These are phyloP conservation scores for Deroplatys truncata DNA, from an alignment of 2,888 invertebrate species.

Conservation along the genomic window DNA sequence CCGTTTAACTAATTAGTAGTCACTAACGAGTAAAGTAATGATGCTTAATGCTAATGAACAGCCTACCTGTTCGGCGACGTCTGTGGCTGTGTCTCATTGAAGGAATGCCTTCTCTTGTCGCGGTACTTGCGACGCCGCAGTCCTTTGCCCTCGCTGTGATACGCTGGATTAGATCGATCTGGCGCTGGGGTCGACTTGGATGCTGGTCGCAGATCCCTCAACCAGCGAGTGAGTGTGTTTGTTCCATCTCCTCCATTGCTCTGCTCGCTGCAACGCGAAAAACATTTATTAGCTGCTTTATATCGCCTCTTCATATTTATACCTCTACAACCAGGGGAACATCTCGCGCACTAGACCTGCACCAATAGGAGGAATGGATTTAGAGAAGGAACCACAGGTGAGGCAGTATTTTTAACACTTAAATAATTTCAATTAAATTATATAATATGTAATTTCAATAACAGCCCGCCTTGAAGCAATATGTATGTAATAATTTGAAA, in stretches of 20 bases:
- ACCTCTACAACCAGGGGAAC: too few species aligned
- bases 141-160: conserved; percentile 32
- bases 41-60: neutral
- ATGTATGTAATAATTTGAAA: too few species aligned
- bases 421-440: too few species aligned
- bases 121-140: conserved; percentile 27
- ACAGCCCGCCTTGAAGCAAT: too few species aligned
- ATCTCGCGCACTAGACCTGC: too few species aligned
- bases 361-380: too few species aligned
- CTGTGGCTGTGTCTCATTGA: conserved; percentile 29
- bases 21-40: too few species aligned
- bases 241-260: neutral
- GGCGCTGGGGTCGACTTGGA: neutral
- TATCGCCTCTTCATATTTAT: too few species aligned
- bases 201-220: conserved; percentile 28
- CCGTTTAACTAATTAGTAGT: too few species aligned
- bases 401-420: too few species aligned
- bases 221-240: conserved; percentile 29
- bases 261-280: neutral
- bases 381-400: too few species aligned
- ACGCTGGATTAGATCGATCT: conserved; percentile 25
- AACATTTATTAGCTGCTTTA: neutral
- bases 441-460: too few species aligned
- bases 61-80: conserved; percentile 19
- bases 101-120: conserved; percentile 30